These are phyloP conservation scores for Mobula hypostoma DNA, from an alignment of 2,113 vertebrate genomes.

Conservation along the genomic window DNA sequence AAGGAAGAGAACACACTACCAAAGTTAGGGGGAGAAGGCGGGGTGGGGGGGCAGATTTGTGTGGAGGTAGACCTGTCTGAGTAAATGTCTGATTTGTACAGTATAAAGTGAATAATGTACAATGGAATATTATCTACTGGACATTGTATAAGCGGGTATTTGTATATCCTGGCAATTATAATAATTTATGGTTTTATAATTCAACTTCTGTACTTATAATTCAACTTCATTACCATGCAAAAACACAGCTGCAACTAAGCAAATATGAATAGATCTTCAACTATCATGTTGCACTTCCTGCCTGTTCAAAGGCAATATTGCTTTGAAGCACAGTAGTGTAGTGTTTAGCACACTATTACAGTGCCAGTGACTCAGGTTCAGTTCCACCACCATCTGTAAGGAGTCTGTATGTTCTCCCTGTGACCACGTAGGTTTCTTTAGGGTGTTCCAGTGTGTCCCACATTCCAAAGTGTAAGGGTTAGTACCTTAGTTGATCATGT, in stretches of 20 bases:
- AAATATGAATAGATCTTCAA: neutral
- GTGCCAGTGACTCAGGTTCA: too few species aligned
- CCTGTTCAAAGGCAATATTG: neutral
- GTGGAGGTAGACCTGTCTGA: too few species aligned
- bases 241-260: neutral
- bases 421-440: too few species aligned
- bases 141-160: neutral
- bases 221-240: neutral
- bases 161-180: neutral
- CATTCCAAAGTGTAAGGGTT: too few species aligned
- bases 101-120: neutral
- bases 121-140: neutral
- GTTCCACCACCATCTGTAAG: too few species aligned
- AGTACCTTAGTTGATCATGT: too few species aligned
- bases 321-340: too few species aligned
- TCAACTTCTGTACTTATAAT: neutral
- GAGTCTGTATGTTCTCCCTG: too few species aligned
- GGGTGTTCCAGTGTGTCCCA: too few species aligned
- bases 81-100: neutral
- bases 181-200: neutral
- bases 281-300: too few species aligned
- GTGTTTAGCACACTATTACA: too few species aligned
- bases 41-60: too few species aligned
- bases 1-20: neutral
- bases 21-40: neutral